Evolutionary conservation across 2,113 vertebrate species (phyloP), one percentile per base, ranked within the genome.

Genomic region (Oreochromis tanganicae): DNA sequence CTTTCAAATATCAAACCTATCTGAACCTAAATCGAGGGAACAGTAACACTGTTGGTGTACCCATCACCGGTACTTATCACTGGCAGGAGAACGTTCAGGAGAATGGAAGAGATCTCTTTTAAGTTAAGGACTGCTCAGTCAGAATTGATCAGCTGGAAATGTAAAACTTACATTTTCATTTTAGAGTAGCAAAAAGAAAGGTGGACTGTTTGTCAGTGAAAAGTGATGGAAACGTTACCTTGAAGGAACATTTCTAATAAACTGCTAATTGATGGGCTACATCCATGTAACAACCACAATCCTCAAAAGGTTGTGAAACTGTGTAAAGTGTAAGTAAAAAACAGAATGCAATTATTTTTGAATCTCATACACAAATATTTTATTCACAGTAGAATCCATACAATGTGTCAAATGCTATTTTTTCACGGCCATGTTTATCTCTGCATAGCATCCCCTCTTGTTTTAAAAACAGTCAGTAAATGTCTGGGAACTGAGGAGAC

Each of bases 341-440:
- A 27, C 32, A 34, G 32, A 34, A 34, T 34, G 7, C 34, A 34
- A 34, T 34, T 34, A 34, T 34, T 7, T 34, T 34, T 34, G 7
- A 34, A 34, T 7, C 34, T 34, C 34, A 34, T 34, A 34, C 7
- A 34, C 34, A 7, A 34, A 34, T 7, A 34, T 34, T 34, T 34
- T 34, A 34, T 34, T 34, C 34, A 34, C 34, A 34, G 34, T 34
- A 34, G 34, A 34, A 34, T 2, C 34, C 1, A 34, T 34, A 7
- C 34, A 34, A 34, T 34, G 7, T 3, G 2, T 34, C 32, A 34
- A 34, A 34, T 34, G 32, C 32, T 34, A 1, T 34, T 34, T 34
- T 8, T 34, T 34, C 34, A 63, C 2, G 1, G 32, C 32, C 5
- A 0, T 4, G 9, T 19, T 4, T 19, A 19, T 36, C 59, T 63